Evolutionary conservation across 2,888 invertebrate species (phyloP), one percentile per base, ranked within the genome.

Genomic region (Eurytoma adleriae): DNA sequence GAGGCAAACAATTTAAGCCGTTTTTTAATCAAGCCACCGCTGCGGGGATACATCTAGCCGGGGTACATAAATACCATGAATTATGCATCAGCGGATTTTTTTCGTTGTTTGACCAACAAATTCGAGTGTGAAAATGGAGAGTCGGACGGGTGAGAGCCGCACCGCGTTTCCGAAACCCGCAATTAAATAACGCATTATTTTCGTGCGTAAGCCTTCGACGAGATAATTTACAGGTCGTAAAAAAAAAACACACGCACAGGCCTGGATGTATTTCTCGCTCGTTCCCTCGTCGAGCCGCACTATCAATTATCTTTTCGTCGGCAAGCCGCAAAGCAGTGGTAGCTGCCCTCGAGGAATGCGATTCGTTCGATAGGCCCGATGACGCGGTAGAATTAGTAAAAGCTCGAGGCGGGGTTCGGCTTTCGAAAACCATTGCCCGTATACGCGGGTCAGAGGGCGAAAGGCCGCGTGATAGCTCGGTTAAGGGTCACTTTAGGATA

Each of bases 281-380:
- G n/a, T 7, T 12, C 73, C 18, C 50, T 73, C 78, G 57, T n/a
- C 27, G 59, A 40, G 40, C 40, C 13, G 18, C 40, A 40, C 78
- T 79, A 81, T 79, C 79, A 81, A 81, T 81, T 81, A 81, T 81
- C 78, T 64, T 73, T 79, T 81, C 78, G 67, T 48, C 72, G 68
- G 62, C 68, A 40, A 40, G 40, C 52, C 74, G 62, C 70, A 73
- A 56, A 78, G 66, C 78, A 74, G 70, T 75, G 54, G n/a, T 40
- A 7, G 4, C 4, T 24, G 56, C 80, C 64, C 61, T 48, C 54
- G 40, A 68, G 78, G 74, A 62, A 69, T 81, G 80, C 59, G 66
- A 77, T 64, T 64, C 56, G 69, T 50, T 52, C 73, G 77, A 57
- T 72, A 40, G 20, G 2, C 78, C 52, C n/a, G 54, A 54, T 59